These are phyloP conservation scores for Caenorhabditis tropicalis DNA, from an alignment of 1,140 invertebrate species.

Conservation along the genomic window DNA sequence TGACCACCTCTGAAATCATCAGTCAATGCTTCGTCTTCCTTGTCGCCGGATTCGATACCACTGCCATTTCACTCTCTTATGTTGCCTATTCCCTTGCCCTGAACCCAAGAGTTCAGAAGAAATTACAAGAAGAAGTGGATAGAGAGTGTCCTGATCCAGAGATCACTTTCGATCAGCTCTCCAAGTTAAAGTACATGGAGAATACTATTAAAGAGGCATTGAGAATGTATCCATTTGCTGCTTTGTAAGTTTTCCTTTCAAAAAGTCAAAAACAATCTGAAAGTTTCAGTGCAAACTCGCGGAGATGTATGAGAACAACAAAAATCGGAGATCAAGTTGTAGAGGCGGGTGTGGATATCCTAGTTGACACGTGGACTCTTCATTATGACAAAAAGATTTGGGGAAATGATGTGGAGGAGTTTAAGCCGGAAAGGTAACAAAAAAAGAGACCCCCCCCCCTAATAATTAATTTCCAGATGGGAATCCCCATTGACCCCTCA, in stretches of 20 bases:
- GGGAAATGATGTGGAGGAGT: conserved; percentile 61
- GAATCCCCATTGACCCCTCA: background rate
- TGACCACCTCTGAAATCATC: conserved; percentile 73
- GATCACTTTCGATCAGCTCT: conserved; percentile 64
- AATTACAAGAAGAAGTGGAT: conserved; percentile 77
- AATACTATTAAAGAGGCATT: conserved; percentile 65
- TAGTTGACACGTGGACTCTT: conserved; percentile 72
- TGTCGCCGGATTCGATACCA: conserved; percentile 79
- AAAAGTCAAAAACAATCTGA: background rate
- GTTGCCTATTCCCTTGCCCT: conserved; percentile 78
- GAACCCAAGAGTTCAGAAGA: conserved; percentile 77
- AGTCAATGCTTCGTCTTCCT: conserved; percentile 74
- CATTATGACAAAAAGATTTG: conserved; percentile 72
- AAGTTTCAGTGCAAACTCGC: conserved; percentile 56
- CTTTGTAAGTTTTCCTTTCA: conserved; percentile 52
- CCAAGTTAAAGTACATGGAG: conserved; percentile 64
- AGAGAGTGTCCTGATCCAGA: conserved; percentile 70
- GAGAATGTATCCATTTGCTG: conserved; percentile 62
- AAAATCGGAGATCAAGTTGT: conserved; percentile 67
- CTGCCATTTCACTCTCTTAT: conserved; percentile 79
- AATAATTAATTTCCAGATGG: conserved; percentile 30
- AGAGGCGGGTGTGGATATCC: conserved; percentile 70
- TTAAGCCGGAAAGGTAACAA: conserved; percentile 54
- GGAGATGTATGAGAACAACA: conserved; percentile 66
- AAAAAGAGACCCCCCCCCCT: too few species aligned